Evolutionary conservation across 2,113 vertebrate genomes (phyloP), one percentile per base, ranked within the genome.

Genomic region (Protobothrops flavoviridis): DNA sequence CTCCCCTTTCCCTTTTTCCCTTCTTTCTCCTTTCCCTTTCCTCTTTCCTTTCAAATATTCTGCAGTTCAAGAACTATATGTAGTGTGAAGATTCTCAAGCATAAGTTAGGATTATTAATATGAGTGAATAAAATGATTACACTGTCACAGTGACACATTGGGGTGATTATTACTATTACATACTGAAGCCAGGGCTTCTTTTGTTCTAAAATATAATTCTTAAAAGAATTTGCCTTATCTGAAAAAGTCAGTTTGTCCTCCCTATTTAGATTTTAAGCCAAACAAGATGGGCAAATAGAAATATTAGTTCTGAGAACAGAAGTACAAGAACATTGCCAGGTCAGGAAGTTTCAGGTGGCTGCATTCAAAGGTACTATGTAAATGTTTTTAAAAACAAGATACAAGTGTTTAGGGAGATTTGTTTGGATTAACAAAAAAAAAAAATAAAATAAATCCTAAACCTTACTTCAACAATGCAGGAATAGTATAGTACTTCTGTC

Each of bases 31-130:
- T 85, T 85, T 20, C 13, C 43, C 93, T 0, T 23, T 91, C 20
- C 9, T 26, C 9, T 45, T 21, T n/a, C 39, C n/a, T 24, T 29
- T 45, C 48, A 56, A 12, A 69, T 50, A 17, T 89, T 81, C 52
- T 93, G 20, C 43, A 95, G 21, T 92, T 94, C 91, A 95, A 93
- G 7, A 94, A 0, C 9, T 92, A 7, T 0, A 57, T 2, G 3
- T 56, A 26, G 93, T 5, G 61, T 26, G 43, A 3, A 15, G 48
- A 88, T 56, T 89, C 43, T 87, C 13, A 26, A 94, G n/a, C 15
- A 56, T 94, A 95, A 94, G 0, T 69, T 92, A 93, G 7, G 17
- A 81, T 94, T 0, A 13, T 86, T 94, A 94, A 3, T 56, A 86
- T 0, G 92, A 17, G 3, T 10, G 94, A 94, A 96, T 91, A 0